Conservation (phyloP, 2,888 invertebrate species). For the Dryadula phaetusa region DNA sequence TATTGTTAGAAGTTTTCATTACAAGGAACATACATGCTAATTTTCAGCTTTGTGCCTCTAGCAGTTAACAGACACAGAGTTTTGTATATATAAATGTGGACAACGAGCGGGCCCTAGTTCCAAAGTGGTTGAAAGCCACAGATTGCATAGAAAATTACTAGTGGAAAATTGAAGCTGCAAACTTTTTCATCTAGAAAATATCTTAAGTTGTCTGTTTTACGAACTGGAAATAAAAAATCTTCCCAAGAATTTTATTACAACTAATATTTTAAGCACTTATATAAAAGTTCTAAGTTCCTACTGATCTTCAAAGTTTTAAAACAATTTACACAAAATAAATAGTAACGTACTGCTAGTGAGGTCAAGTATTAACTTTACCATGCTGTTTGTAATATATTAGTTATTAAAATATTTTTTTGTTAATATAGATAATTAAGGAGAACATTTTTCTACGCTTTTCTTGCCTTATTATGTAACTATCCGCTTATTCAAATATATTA, state of each 20-base stretch:
- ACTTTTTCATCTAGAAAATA: slow-evolving; percentile 43
- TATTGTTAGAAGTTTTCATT: no score
- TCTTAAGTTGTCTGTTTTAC: slow-evolving; percentile 33
- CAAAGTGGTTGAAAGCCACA: slow-evolving; percentile 57
- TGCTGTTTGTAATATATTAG: no score
- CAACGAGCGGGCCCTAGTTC: slow-evolving; percentile 73
- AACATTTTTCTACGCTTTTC: no score
- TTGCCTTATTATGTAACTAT: no score
- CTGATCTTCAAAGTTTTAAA: slow-evolving; percentile 5
- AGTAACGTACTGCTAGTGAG: background rate
- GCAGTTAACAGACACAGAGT: no score
- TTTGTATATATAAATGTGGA: slow-evolving; percentile 66
- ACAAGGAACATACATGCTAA: no score
- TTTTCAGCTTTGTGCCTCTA: no score
- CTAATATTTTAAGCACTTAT: slow-evolving; percentile 26
- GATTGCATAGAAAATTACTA: slow-evolving; percentile 42
- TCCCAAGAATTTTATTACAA: slow-evolving; percentile 27
- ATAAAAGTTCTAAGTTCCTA: slow-evolving; percentile 9
- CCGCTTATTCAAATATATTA: no score
- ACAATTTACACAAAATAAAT: background rate
- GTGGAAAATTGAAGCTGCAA: slow-evolving; percentile 41
- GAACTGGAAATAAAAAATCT: slow-evolving; percentile 31
- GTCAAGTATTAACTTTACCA: no score
- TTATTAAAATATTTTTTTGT: no score
- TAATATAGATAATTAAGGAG: no score